These are phyloP conservation scores for Neodon shergylaensis DNA, from an alignment of 2,113 vertebrate genomes.

Conservation along the genomic window DNA sequence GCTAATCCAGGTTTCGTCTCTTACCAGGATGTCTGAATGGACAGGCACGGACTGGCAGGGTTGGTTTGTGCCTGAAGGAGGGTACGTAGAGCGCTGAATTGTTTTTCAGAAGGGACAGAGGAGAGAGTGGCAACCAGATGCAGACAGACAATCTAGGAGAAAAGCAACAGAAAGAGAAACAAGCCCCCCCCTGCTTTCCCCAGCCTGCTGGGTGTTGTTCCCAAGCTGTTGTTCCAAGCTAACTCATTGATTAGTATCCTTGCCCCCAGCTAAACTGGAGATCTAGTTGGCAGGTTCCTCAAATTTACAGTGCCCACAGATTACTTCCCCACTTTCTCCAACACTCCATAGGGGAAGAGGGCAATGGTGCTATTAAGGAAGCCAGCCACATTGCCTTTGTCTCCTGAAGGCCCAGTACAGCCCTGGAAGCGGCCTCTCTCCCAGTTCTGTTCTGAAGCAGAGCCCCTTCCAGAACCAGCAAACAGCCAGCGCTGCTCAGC, in stretches of 20 bases:
- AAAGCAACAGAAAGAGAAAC: conserved; percentile 75
- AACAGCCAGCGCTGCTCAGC: not conserved
- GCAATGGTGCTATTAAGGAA: conserved; percentile 52
- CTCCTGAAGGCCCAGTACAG: conserved; percentile 48
- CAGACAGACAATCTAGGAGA: conserved; percentile 56
- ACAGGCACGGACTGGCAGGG: not conserved
- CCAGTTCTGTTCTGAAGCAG: conserved; percentile 2
- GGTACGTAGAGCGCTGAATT: not conserved
- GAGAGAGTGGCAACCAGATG: not conserved
- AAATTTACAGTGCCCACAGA: not conserved
- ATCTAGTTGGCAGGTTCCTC: not conserved
- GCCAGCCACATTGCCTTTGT: conserved; percentile 69
- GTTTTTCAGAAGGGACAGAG: not conserved
- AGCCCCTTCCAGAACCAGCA: not conserved
- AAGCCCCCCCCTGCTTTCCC: conserved; percentile 53
- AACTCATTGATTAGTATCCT: not conserved
- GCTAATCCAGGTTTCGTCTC: not conserved
- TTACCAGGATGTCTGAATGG: not conserved
- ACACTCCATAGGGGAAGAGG: conserved; percentile 67
- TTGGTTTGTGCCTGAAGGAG: not conserved
- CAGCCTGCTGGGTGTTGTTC: conserved; percentile 70
- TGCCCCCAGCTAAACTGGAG: not conserved
- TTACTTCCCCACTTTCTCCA: not conserved
- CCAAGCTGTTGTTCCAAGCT: not conserved
- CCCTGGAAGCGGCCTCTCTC: not conserved